Evolutionary conservation across 2,113 vertebrate species (phyloP).

Genomic region (Tetraodon nigroviridis): DNA sequence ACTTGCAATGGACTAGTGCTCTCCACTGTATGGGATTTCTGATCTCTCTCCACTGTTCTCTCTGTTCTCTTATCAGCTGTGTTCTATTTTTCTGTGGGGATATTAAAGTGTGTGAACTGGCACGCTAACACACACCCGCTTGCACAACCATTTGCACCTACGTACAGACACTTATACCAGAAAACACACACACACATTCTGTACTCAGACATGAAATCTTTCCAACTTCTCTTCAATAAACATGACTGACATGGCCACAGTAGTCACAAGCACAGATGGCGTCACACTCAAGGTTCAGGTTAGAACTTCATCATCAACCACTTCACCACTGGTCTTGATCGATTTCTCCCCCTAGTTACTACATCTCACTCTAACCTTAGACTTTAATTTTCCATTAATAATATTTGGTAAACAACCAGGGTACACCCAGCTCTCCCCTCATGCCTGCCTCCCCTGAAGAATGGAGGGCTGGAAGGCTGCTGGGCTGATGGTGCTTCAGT

Average conservation of each 20-base stretch:
- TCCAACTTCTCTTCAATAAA: neutral
- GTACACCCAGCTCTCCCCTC: too few relatives aligned
- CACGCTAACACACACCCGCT: neutral
- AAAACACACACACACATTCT: conserved; percentile 5
- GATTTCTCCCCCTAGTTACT: too few relatives aligned
- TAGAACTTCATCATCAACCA: conserved; percentile 14
- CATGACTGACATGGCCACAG: neutral
- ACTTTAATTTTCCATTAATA: too few relatives aligned
- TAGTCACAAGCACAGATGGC: conserved; percentile 16
- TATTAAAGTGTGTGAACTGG: conserved; percentile 59
- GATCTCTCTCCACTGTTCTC: conserved; percentile 42
- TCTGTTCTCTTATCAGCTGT: conserved; percentile 58
- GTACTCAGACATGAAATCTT: conserved; percentile 3
- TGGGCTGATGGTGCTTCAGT: too few relatives aligned
- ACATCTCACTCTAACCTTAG: too few relatives aligned
- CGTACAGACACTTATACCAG: neutral
- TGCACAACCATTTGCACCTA: neutral
- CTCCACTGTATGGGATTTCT: conserved; percentile 64
- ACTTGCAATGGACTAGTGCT: conserved; percentile 71
- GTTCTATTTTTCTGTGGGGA: conserved; percentile 57
- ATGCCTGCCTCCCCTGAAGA: too few relatives aligned
- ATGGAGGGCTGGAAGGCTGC: too few relatives aligned
- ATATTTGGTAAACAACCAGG: too few relatives aligned
- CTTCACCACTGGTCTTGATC: too few relatives aligned
- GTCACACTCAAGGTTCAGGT: conserved; percentile 15